Evolutionary conservation across 2,888 invertebrate species (phyloP), one percentile per base, ranked within the genome.

Genomic region (Aethes cnicana): DNA sequence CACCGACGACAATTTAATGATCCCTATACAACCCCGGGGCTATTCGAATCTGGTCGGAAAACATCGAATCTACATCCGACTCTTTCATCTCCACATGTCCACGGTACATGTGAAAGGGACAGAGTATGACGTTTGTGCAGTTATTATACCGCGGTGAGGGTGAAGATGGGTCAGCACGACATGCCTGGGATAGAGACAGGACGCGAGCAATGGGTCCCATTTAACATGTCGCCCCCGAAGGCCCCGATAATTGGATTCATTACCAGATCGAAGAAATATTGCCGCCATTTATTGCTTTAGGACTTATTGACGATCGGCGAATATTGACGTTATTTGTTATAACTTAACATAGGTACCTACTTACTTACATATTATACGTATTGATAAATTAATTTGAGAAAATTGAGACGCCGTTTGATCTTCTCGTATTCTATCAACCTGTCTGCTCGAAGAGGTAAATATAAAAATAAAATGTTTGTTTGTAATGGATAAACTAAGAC

Each of bases 211-310:
- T 77, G 76, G 73, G 63, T 68, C 68, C 73, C 80, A 83, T 84
- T 84, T 77, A 84, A 81, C 82, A 84, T 67, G 68, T 83, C 83
- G 73, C 69, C 74, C 70, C 65, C 64, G 69, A 71, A 75, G 70
- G 75, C 70, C 68, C 64, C 80, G 75, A 81, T 85, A 83, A 84
- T 85, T 84, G 83, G 84, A 82, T 83, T 84, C 84, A 84, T 82
- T 84, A 83, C 82, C 68, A 66, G 70, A 55, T 61, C 56, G 66
- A 70, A 74, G 61, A 83, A 80, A 84, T 84, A 84, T 84, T 64
- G 75, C 63, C 50, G 53, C 72, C 74, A 81, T 84, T 81, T 76
- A 80, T 83, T 74, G 77, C 63, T 55, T 56, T 50, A 62, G 62
- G 66, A 71, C 74, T 58, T 64, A 69, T 64, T 69, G 56, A 55